Evolutionary conservation across 37 sponge, comb jelly and placozoan species (phyloP).

Genomic region (Spongilla lacustris): DNA sequence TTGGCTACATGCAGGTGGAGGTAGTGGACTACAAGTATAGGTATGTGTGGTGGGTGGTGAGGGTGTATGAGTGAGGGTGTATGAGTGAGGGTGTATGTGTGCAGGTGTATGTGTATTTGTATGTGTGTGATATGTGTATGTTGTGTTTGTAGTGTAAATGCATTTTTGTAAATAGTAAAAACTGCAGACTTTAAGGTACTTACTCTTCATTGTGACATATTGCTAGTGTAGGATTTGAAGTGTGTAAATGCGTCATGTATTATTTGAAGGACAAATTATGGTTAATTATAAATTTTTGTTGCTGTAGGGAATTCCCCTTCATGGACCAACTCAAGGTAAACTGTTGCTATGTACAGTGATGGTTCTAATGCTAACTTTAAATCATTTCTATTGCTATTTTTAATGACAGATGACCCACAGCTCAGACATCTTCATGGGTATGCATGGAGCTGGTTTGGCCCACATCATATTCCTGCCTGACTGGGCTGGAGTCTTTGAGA

Average conservation of each 20-base stretch:
- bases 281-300: background rate
- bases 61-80: too few relatives aligned
- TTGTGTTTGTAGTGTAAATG: too few relatives aligned
- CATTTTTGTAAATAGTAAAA: too few relatives aligned
- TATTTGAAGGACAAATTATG: too few relatives aligned
- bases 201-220: too few relatives aligned
- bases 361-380: background rate
- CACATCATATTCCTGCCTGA: slow-evolving; percentile 94
- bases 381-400: background rate
- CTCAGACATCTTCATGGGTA: slow-evolving; percentile 88
- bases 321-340: slow-evolving; percentile 73
- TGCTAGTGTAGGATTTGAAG: too few relatives aligned
- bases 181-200: too few relatives aligned
- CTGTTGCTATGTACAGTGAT: background rate
- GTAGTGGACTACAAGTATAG: slow-evolving; percentile 77
- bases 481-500: slow-evolving; percentile 91
- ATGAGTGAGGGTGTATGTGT: too few relatives aligned
- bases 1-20: slow-evolving; percentile 42
- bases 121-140: too few relatives aligned
- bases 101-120: too few relatives aligned
- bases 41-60: too few relatives aligned
- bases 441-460: slow-evolving; percentile 93
- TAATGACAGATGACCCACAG: slow-evolving; percentile 70
- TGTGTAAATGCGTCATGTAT: too few relatives aligned
- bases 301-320: slow-evolving; percentile 54